Conservation (phyloP, 2,797 vertebrate genomes). For the Girardinus metallicus region DNA sequence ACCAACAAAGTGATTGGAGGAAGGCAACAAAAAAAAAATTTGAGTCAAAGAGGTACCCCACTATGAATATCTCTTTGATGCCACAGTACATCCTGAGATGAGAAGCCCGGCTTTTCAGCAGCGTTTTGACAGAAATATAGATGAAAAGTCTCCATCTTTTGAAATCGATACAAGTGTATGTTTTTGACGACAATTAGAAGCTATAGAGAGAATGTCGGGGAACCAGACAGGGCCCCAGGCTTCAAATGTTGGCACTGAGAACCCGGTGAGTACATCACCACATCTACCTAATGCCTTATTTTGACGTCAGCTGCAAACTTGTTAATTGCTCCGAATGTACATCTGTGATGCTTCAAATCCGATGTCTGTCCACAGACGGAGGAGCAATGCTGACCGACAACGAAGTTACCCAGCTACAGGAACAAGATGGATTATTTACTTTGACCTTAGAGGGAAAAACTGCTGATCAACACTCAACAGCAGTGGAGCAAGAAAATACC, state of each 20-base stretch:
- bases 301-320: not conserved
- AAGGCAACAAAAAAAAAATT: conserved; percentile 1
- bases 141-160: conserved; percentile 49
- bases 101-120: conserved; percentile 60
- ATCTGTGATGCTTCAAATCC: too few relatives aligned
- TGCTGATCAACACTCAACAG: too few relatives aligned
- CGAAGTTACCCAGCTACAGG: not conserved
- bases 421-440: not conserved
- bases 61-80: conserved; percentile 68
- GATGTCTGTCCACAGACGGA: not conserved
- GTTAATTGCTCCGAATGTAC: not conserved
- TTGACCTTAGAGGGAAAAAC: too few relatives aligned
- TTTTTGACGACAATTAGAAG: conserved; percentile 14
- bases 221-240: not conserved
- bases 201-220: not conserved
- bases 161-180: conserved; percentile 26
- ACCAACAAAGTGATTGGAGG: conserved; percentile 23
- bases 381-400: not conserved
- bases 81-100: conserved; percentile 51
- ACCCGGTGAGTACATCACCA: not conserved
- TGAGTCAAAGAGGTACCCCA: conserved; percentile 16
- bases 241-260: not conserved
- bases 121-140: conserved; percentile 42
- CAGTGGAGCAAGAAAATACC: too few relatives aligned
- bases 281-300: not conserved